phyloP scores from a whole-genome alignment of 2,797 vertebrate genomes.

The Squalus acanthias region DNA sequence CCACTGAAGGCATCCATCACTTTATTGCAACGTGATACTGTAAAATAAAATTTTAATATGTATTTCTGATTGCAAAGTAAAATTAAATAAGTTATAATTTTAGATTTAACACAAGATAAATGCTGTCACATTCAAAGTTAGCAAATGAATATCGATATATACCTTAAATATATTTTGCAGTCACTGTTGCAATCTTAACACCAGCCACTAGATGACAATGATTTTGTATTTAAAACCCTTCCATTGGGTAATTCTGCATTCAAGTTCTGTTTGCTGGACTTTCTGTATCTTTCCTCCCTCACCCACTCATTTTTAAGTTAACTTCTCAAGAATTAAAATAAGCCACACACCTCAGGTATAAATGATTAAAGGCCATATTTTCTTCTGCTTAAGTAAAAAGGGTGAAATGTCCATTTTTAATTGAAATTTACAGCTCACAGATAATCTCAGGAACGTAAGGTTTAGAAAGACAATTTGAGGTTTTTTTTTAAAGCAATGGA shows the following conservation, averaged over 20 bases:
- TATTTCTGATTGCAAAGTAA: neutral
- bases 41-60: slow-evolving; percentile 4
- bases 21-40: slow-evolving; percentile 89
- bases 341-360: neutral
- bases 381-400: neutral
- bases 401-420: neutral
- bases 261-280: neutral
- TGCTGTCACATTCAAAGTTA: neutral
- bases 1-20: slow-evolving; percentile 92
- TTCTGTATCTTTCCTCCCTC: neutral
- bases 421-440: neutral
- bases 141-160: neutral
- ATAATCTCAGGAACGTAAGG: neutral
- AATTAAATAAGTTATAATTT: neutral
- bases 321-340: neutral
- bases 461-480: neutral
- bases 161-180: neutral
- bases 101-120: neutral
- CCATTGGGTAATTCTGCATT: neutral
- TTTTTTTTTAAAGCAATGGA: neutral
- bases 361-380: neutral
- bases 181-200: neutral
- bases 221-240: neutral
- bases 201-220: neutral
- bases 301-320: neutral